Evolutionary conservation across 2,888 invertebrate species (phyloP).

Genomic region (Neocrepidodera transversa): DNA sequence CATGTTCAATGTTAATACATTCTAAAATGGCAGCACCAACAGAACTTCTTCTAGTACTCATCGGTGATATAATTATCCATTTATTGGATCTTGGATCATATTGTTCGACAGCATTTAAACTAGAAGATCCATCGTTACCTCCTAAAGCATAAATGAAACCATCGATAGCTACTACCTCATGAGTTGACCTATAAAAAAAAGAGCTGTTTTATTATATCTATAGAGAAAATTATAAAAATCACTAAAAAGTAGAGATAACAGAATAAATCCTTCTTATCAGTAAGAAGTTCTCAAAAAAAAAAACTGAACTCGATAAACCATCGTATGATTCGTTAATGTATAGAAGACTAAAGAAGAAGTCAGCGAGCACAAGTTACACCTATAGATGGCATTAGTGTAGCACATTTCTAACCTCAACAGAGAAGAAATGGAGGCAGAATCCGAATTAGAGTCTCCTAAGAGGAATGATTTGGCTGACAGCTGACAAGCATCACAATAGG

Average conservation of each 20-base stretch:
- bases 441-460: no score
- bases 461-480: no score
- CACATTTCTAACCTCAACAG: no score
- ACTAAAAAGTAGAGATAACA: not conserved
- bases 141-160: constrained; percentile 70
- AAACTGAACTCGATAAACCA: no score
- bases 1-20: constrained; percentile 66
- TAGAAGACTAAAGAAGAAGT: no score
- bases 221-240: constrained; percentile 8
- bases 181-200: constrained; percentile 65
- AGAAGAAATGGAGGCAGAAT: no score
- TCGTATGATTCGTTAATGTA: no score
- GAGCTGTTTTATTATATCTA: no score
- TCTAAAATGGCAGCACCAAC: constrained; percentile 72
- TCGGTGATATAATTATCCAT: constrained; percentile 72
- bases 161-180: constrained; percentile 72
- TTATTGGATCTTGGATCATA: constrained; percentile 71
- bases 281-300: not conserved
- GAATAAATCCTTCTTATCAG: not conserved
- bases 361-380: no score
- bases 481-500: no score
- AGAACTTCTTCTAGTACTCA: constrained; percentile 70
- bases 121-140: constrained; percentile 75
- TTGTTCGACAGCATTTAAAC: constrained; percentile 72
- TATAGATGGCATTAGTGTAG: no score